Base-by-base conservation (phyloP, 2,888 invertebrate genomes). In the Chouioia cunea region DNA sequence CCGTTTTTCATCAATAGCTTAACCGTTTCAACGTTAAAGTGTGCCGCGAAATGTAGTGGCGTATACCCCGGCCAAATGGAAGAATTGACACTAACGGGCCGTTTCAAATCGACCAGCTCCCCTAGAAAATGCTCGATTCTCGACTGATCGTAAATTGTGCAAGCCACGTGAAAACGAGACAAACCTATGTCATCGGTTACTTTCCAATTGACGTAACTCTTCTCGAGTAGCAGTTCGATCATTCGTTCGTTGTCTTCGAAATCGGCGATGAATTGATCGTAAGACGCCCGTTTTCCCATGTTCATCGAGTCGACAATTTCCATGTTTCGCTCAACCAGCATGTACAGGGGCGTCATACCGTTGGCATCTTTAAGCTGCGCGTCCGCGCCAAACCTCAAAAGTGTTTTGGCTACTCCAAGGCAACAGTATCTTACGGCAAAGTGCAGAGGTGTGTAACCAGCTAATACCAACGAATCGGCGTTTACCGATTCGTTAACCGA, bases 1-100 rank as follows among this genome's bases (percentile, higher is more conserved):
- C 70, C 65, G 4, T 53, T 54, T 8, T 20, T 59, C n/a, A 70
- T 46, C n/a, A 70, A 43, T 16, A 57, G 22, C 6, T 70, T 43
- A 4, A 70, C 52, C 6, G 65, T 65, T 14, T 54, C 36, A 4
- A 60, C 36, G 14, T 59, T 54, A 12, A 46, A 46, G 4, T 48
- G 20, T 22, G 60, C 20, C 15, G 70, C 70, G 4, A 58, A 46
- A 18, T 58, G 58, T 3, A 58, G 22, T 20, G 22, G 4, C 15
- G 58, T 58, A n/a, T 22, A 23, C 14, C 58, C 46, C 10, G 58
- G 12, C 58, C 44, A 46, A 10, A 58, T 4, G 0, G 58, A 46
- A 2, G 58, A 58, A 46, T 58, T 22, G 0, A 12, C 2, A 6
- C 12, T 36, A 12, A 36, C 10, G 12, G 36, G 1, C 1, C 36